Evolutionary conservation across 2,113 vertebrate genomes (phyloP).

Genomic region (Gyps fulvus): DNA sequence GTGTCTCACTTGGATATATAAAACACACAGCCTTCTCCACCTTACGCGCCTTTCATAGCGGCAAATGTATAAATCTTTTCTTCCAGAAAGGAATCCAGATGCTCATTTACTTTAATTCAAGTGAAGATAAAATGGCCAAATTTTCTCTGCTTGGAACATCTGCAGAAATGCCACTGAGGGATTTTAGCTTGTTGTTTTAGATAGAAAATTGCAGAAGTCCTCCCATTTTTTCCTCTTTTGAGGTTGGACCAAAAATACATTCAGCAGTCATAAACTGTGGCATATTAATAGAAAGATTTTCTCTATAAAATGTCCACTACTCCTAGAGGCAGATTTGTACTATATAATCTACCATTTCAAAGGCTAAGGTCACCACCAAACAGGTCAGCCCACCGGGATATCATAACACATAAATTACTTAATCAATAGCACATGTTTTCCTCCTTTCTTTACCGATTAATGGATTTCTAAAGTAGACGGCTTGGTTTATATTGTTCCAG

Average conservation of each 20-base stretch:
- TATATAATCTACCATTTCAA: slow-evolving; percentile 4
- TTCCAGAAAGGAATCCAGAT: background rate
- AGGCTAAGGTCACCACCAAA: background rate
- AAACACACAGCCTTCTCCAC: background rate
- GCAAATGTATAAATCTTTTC: background rate
- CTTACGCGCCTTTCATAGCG: background rate
- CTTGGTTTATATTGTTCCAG: background rate
- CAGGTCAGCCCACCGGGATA: background rate
- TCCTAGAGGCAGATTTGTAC: background rate
- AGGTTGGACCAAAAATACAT: background rate
- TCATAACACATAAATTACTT: background rate
- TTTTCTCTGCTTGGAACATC: background rate
- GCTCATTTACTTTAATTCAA: background rate
- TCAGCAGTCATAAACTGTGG: background rate
- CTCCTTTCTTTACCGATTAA: slow-evolving; percentile 12
- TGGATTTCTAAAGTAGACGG: background rate
- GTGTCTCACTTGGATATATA: background rate
- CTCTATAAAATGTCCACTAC: background rate
- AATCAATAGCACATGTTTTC: background rate
- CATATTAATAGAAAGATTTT: background rate
- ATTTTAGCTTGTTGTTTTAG: background rate
- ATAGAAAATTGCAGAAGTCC: background rate
- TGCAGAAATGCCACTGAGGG: background rate
- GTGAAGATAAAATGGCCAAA: background rate
- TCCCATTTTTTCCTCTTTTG: background rate